phyloP scores from a whole-genome alignment of 2,888 invertebrate species.

The Synergus japonicus region DNA sequence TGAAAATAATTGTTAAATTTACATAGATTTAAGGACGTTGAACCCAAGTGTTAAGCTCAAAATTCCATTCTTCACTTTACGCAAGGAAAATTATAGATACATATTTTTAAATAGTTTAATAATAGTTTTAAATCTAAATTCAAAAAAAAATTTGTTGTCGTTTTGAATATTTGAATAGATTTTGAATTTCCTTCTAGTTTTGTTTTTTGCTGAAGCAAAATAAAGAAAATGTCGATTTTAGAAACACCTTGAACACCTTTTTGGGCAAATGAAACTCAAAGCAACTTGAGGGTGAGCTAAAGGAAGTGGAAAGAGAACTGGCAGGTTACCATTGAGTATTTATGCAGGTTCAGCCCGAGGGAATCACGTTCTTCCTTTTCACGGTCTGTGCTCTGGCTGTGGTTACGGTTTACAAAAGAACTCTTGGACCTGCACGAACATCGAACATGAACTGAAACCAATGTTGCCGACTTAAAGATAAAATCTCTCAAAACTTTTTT shows the following conservation, averaged over 20 bases:
- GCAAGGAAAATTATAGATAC: no score
- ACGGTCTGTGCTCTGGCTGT: slow-evolving; percentile 31
- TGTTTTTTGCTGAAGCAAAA: background rate
- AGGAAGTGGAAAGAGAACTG: slow-evolving; percentile 24
- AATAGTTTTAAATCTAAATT: no score
- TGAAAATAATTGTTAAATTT: no score
- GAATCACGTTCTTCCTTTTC: slow-evolving; percentile 40
- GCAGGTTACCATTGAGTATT: slow-evolving; percentile 37
- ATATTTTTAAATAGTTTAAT: no score
- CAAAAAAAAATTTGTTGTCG: no score
- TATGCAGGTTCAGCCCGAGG: slow-evolving; percentile 37
- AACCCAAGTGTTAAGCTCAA: no score
- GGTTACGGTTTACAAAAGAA: slow-evolving; percentile 39
- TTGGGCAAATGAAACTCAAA: slow-evolving; percentile 28
- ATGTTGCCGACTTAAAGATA: slow-evolving; percentile 8
- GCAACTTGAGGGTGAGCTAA: slow-evolving; percentile 8
- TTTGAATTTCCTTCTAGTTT: background rate
- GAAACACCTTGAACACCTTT: background rate
- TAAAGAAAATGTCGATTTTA: background rate
- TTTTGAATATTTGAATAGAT: no score
- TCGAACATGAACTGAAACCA: slow-evolving; percentile 3
- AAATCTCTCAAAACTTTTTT: slow-evolving; percentile 4
- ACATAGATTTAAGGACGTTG: no score
- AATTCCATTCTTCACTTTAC: no score
- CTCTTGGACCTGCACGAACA: slow-evolving; percentile 28